Evolutionary conservation across 2,797 vertebrate genomes (phyloP), one percentile per base, ranked within the genome.

Genomic region (Coilia nasus): DNA sequence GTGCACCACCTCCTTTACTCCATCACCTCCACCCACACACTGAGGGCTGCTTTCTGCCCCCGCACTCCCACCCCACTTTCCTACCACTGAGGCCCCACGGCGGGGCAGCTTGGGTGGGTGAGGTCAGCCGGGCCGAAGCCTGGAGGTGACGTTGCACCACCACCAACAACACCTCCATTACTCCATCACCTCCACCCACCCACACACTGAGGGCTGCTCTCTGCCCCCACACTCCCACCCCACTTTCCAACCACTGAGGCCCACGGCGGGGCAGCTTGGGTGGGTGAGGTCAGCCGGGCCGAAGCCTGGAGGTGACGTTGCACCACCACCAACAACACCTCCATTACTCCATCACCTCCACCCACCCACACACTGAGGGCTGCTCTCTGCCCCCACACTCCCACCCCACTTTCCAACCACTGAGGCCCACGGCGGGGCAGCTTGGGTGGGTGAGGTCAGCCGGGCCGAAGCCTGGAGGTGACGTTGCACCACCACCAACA

Each of bases 361-460:
- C 60, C 46, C 46, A 4, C 67, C 54, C 59, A n/a, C 47, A 44
- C 23, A 75, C 50, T 21, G 47, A 75, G 83, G 56, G 47, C n/a
- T n/a, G n/a, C n/a, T n/a, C n/a, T n/a, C n/a, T n/a, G n/a, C 82
- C 80, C 19, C 82, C 82, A 31, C 50, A 62, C 83, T 78, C 60
- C 11, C 81, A 75, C 57, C 67, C 60, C 17, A 83, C 25, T n/a
- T n/a, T n/a, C n/a, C n/a, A n/a, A n/a, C n/a, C n/a, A n/a, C n/a
- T n/a, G n/a, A n/a, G n/a, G n/a, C n/a, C 85, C n/a, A 28, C 23
- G 62, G 11, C 25, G 17, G 57, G 56, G 56, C 56, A 57, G 56
- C 4, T 25, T 62, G 60, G 59, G 25, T 31, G 62, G 62, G 10
- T 64, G 62, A 64, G 62, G 62, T 64, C 62, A 64, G 62, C 23